Evolutionary conservation across 2,797 vertebrate genomes (phyloP), one percentile per base, ranked within the genome.

Genomic region (Xiphorhynchus erythropygius): DNA sequence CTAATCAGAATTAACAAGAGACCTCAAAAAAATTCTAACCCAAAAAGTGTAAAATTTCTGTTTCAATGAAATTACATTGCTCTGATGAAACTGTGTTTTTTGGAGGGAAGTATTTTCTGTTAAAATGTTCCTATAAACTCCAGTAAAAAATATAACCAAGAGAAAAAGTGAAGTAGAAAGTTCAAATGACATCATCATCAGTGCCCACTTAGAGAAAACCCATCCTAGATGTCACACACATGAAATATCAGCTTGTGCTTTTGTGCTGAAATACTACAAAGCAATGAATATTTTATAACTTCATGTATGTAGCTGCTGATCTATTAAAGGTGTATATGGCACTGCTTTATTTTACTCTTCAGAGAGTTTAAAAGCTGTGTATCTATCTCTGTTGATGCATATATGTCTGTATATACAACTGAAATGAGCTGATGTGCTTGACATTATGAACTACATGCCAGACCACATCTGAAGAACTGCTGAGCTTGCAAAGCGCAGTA

Each of bases 381-480:
- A 30, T 91, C 44, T 84, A 76, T 92, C 76, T 89, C 83, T 84
- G 64, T n/a, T 78, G 50, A 47, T 92, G 77, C 89, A 94, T 95
- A 75, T 90, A 92, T 93, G 87, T 60, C 90, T 95, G 50, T 71
- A 98, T 97, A 97, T 97, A 98, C 30, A 92, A 98, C 97, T 97
- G 96, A 98, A 98, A 98, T 96, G 96, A 98, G 97, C 96, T 96
- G 98, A 98, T 98, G 98, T 97, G 96, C 97, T 98, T 98, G 97
- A 97, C 98, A 98, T 98, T 98, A 98, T 98, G 98, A 99, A 98
- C 98, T 98, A 97, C 96, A 98, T 98, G 98, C 98, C 98, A 98
- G 98, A 99, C 98, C 98, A 99, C 98, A 99, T 98, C 98, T 98
- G 98, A 99, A 73, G 96, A 97, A 97, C 86, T 97, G 98, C 98